phyloP scores from a whole-genome alignment of 1,140 invertebrate species.

The Odontomachus brunneus region DNA sequence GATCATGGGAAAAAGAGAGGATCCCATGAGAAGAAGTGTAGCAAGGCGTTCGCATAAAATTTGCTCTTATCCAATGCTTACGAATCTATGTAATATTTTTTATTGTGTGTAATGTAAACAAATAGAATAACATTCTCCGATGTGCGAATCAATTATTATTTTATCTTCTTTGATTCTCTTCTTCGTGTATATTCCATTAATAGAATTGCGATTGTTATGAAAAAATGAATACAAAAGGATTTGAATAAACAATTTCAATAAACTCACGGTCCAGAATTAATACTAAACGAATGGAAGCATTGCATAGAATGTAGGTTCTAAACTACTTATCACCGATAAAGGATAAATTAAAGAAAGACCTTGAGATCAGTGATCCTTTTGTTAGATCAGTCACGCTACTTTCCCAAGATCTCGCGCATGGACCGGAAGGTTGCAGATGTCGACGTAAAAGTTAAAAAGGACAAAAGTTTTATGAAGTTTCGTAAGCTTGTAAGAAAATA shows the following conservation, averaged over 20 bases:
- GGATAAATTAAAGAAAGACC: constrained; percentile 43
- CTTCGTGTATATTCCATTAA: not conserved
- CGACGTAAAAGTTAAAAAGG: constrained; percentile 54
- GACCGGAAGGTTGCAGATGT: constrained; percentile 32
- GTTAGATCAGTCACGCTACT: constrained; percentile 55
- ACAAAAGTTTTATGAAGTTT: not conserved
- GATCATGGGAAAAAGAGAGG: constrained; percentile 76
- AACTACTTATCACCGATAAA: not conserved
- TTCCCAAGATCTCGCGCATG: constrained; percentile 18
- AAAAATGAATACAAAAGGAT: not conserved
- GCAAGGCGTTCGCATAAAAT: constrained; percentile 13
- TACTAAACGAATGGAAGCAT: not conserved
- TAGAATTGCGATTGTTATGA: not conserved
- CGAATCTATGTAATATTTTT: not conserved
- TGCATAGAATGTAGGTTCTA: not conserved
- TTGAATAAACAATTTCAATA: not conserved
- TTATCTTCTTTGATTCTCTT: not conserved
- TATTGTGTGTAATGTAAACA: not conserved
- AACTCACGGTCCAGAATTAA: not conserved
- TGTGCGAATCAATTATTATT: not conserved
- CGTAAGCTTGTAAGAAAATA: constrained; percentile 51
- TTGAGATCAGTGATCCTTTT: constrained; percentile 50
- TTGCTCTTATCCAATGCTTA: not conserved
- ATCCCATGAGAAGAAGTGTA: constrained; percentile 32
- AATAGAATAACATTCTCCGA: constrained; percentile 10